A percentile compares a stretch with the other conserved stretches of the same genome.
Evolutionary conservation across 2,113 vertebrate species (phyloP).

Genomic region (Atlantisia rogersi): DNA sequence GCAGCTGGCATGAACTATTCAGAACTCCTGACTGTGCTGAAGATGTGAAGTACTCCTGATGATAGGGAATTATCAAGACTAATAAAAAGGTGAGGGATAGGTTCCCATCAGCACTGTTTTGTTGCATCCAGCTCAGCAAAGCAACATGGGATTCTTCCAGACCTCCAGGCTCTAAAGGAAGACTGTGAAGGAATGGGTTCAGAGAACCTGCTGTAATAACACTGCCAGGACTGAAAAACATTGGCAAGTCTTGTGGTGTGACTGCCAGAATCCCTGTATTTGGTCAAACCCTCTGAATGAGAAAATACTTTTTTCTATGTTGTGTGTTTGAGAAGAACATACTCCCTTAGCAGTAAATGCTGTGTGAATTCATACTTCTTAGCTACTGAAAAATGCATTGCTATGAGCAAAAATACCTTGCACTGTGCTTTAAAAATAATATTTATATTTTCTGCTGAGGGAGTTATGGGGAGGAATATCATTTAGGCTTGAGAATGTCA

Average conservation of each 20-base stretch:
- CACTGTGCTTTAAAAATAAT: neutral
- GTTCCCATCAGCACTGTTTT: neutral
- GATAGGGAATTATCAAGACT: neutral
- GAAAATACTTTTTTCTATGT: neutral
- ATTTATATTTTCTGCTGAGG: neutral
- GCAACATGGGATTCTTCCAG: neutral
- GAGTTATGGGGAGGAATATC: neutral
- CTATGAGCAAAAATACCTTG: neutral
- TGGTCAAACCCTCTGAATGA: neutral
- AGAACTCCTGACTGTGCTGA: neutral
- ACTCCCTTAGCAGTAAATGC: neutral
- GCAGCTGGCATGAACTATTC: rapidly evolving
- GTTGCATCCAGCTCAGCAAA: neutral
- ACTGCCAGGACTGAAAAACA: neutral
- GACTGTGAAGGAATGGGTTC: neutral
- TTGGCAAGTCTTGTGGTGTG: neutral
- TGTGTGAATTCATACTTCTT: neutral
- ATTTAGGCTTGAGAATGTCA: neutral
- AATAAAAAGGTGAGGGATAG: neutral
- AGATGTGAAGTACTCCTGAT: neutral
- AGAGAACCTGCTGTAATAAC: neutral
- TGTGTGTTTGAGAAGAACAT: neutral
- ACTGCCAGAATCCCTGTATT: neutral
- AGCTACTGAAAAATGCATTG: neutral
- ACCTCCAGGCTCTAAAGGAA: neutral